Percentiles rank a stretch among this genome's conserved stretches.
These are phyloP conservation scores for Harpagus bidentatus DNA, from an alignment of 2,113 vertebrate species.

Conservation along the genomic window DNA sequence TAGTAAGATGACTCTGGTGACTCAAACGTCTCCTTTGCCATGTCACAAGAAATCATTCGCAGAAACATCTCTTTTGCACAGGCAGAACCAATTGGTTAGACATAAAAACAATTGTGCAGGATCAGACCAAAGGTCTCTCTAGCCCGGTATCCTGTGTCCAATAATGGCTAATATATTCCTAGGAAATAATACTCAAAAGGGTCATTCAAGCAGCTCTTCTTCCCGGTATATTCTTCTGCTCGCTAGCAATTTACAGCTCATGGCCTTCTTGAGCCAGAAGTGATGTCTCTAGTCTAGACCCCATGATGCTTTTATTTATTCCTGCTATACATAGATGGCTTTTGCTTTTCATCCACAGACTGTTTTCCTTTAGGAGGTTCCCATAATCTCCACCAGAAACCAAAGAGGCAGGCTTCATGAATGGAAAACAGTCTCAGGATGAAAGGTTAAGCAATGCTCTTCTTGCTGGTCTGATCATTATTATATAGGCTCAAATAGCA, in stretches of 20 bases:
- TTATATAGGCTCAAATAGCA: not conserved
- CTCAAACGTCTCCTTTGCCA: not conserved
- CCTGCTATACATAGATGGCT: not conserved
- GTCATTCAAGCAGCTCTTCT: not conserved
- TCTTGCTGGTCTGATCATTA: not conserved
- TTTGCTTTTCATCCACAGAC: not conserved
- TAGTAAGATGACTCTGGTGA: not conserved
- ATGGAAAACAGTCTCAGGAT: not conserved
- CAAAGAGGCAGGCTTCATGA: not conserved
- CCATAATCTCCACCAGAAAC: not conserved
- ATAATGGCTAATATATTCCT: not conserved
- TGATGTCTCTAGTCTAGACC: not conserved
- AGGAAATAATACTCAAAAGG: not conserved
- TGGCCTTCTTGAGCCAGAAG: constrained; percentile 10
- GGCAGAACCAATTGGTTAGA: not conserved
- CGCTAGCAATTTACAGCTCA: not conserved
- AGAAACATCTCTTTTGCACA: not conserved
- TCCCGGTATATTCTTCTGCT: not conserved
- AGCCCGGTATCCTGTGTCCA: not conserved
- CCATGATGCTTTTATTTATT: not conserved
- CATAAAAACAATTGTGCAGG: not conserved
- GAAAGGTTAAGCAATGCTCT: not conserved
- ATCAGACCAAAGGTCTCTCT: not conserved
- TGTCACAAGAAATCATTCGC: not conserved
- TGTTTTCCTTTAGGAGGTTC: not conserved